Conservation (phyloP, 1,140 invertebrate genomes). For the Megathymus violae region DNA sequence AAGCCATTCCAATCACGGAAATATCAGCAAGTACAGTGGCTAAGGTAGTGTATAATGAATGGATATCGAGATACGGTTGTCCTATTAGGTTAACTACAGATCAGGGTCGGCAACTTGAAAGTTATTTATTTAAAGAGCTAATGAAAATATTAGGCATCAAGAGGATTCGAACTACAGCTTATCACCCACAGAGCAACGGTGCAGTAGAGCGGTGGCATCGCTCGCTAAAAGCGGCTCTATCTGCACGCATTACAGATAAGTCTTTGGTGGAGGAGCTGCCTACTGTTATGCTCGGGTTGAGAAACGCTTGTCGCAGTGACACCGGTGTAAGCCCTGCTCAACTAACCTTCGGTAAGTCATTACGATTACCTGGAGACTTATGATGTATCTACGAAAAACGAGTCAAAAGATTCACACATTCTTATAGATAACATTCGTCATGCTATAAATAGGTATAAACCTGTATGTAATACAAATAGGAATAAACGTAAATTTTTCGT, state of each 20-base stretch:
- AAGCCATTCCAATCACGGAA: conserved; percentile 67
- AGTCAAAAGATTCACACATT: not conserved
- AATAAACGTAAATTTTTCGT: conserved; percentile 24
- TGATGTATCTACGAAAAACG: not conserved
- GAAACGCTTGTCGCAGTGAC: conserved; percentile 3
- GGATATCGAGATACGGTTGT: conserved; percentile 45
- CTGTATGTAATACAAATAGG: not conserved
- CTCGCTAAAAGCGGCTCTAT: conserved; percentile 18
- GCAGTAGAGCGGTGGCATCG: no score
- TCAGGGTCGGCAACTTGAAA: conserved; percentile 7
- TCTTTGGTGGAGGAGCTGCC: conserved; percentile 23
- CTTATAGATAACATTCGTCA: no score
- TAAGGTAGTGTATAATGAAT: conserved; percentile 18
- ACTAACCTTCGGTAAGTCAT: not conserved
- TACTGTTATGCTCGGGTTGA: conserved; percentile 16
- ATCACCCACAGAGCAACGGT: conserved; percentile 31
- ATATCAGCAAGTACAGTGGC: conserved; percentile 52
- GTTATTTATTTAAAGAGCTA: not conserved
- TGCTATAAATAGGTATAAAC: not conserved
- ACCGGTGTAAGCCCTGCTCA: conserved; percentile 10
- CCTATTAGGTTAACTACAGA: conserved; percentile 57
- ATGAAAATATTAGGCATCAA: conserved; percentile 12
- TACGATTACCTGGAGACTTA: conserved; percentile 2
- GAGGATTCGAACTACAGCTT: conserved; percentile 17
- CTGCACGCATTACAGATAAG: not conserved